Conservation (phyloP, 2,888 invertebrate genomes). For the Magallana nippona region DNA sequence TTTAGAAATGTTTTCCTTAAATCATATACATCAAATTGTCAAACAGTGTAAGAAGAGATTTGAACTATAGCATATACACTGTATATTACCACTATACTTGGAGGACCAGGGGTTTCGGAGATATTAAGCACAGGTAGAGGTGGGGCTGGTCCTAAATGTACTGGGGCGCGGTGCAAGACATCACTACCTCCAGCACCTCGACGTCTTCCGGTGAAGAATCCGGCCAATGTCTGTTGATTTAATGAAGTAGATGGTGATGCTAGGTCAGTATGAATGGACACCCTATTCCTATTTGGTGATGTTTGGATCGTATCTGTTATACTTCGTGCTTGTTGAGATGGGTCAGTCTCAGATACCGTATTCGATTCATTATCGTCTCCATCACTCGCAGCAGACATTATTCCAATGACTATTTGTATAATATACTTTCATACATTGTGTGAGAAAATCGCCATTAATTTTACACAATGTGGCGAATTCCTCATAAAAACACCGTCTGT, state of each 20-base stretch:
- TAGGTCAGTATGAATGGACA: not conserved
- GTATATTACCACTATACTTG: not conserved
- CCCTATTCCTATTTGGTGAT: not conserved
- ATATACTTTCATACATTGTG: no score
- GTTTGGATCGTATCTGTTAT: not conserved
- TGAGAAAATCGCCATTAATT: no score
- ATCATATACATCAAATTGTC: no score
- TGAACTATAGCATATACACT: not conserved
- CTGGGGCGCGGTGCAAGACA: not conserved
- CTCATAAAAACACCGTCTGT: no score
- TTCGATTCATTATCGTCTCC: not conserved
- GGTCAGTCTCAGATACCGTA: not conserved
- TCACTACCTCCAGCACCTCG: not conserved
- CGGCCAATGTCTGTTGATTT: not conserved
- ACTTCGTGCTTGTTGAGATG: not conserved
- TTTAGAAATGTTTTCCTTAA: no score
- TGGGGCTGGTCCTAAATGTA: not conserved
- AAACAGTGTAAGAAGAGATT: not conserved
- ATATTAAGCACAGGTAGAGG: constrained; percentile 4
- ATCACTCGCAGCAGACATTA: constrained; percentile 3
- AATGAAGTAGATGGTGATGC: not conserved
- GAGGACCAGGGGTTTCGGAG: not conserved
- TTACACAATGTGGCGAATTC: no score
- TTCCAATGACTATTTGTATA: no score
- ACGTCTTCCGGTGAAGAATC: not conserved